Evolutionary conservation across 2,113 vertebrate species (phyloP), one percentile per base, ranked within the genome.

Genomic region (Halichoeres trimaculatus): DNA sequence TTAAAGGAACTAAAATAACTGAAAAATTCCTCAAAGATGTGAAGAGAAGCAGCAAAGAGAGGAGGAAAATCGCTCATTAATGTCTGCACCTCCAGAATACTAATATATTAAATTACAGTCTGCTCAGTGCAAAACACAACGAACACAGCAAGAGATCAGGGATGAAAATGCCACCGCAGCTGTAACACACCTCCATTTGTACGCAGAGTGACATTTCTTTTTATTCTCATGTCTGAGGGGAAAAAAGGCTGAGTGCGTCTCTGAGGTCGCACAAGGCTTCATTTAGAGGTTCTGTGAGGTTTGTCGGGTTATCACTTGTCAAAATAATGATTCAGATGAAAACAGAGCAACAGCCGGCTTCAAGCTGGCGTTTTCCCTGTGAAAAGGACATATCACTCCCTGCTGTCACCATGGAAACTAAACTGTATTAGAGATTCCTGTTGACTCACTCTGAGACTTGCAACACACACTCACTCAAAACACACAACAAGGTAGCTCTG

Each of bases 351-450:
- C 81, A 66, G 67, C 38, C 10, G 61, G 52, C 75, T 75, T 67
- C 65, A 52, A 86, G 78, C 85, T 67, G 80, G 45, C 65, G 9
- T 72, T 84, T 74, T 74, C 71, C 72, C 72, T 85, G 66, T 73
- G 80, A 88, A 88, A 78, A 85, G 78, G 76, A 89, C 86, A 74
- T 60, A 85, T 90, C 85, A 82, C 85, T 85, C 90, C 77, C 84
- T 26, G 47, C 87, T 87, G 88, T 94, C 89, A 86, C 93, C 92
- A 94, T 94, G 89, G 93, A 87, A 93, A 94, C 93, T 74, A 87
- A 93, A 93, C 78, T 90, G 84, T 88, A 89, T 90, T 88, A 86
- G 77, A 88, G 76, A 89, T 89, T 90, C 88, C 89, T 88, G 83
- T 87, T 90, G 89, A 92, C 88, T 92, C 89, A 81, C 80, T 83